A percentile compares a stretch with the other conserved stretches of the same genome.
phyloP scores from a whole-genome alignment of 2,888 invertebrate genomes.

The Tiliacea citrago region DNA sequence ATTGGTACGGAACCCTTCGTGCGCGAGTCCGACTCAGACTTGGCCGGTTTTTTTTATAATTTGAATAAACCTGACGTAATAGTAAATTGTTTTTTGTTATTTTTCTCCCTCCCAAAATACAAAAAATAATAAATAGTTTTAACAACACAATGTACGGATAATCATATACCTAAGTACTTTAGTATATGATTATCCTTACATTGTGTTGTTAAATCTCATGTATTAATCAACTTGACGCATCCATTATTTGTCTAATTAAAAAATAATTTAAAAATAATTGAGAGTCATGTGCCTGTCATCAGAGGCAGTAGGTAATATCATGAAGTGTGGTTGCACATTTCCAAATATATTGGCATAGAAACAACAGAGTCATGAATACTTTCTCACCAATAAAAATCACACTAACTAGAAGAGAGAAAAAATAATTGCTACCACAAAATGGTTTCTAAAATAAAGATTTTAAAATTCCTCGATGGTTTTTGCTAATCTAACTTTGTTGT shows the following conservation, averaged over 20 bases:
- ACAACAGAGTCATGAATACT: conserved; percentile 22
- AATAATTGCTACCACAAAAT: conserved; percentile 33
- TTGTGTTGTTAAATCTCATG: conserved; percentile 8
- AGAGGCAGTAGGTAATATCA: not conserved
- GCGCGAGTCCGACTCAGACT: no score
- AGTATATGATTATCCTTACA: not conserved
- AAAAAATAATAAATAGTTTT: no score
- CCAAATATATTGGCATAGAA: conserved; percentile 10
- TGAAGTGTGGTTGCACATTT: not conserved
- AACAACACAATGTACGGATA: no score
- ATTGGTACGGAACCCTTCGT: no score
- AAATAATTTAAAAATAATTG: no score
- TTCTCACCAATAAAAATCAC: conserved; percentile 53
- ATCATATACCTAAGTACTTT: no score
- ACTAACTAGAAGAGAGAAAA: conserved; percentile 19
- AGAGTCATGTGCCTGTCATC: not conserved
- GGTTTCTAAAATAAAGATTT: conserved; percentile 43
- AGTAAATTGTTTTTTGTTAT: not conserved
- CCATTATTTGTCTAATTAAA: not conserved
- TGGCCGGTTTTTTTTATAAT: no score
- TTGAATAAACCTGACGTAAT: conserved; percentile 5
- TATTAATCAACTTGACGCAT: not conserved
- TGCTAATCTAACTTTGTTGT: not conserved
- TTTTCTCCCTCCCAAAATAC: no score
- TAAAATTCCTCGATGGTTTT: not conserved